Base-by-base conservation (phyloP, 2,888 invertebrate species). In the Linnaemya tessellans region DNA sequence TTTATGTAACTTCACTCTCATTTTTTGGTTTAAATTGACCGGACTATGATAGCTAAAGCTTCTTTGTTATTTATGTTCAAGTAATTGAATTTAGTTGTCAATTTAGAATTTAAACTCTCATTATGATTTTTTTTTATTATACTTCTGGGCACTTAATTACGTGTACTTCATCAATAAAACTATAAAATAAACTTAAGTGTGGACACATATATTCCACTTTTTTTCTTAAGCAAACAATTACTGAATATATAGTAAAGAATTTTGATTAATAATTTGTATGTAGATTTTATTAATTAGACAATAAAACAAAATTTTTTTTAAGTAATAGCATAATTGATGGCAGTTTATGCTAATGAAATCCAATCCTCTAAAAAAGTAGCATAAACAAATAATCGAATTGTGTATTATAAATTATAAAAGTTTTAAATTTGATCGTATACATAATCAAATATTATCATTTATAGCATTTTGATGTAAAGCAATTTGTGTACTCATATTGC, bases 351-450 rank as follows among this genome's bases (percentile, higher is more conserved):
- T 30, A 30, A 58, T 43, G 30, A 46, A 10, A 58, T n/a, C 1
- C 41, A 11, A 43, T 43, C 41, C 20, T 35, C 13, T 10, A 43
- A 30, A 54, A 18, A 18, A 49, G 30, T 18, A 67, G 35, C 30
- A 67, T n/a, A 30, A 49, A 68, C 35, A 35, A 54, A 18, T 64
- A 13, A 64, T 43, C 18, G 9, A 64, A 25, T 46, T 64, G n/a
- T 15, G 38, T 46, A 22, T 18, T 25, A 54, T 41, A 56, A 22
- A 54, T 41, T 8, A n/a, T 10, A 38, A 54, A 54, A 51, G 3
- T 22, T 54, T 22, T 38, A 41, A 56, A 25, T n/a, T 41, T 41
- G 11, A 13, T 38, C 4, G n/a, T 7, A 25, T 25, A 35, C n/a
- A 58, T n/a, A 43, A 65, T 25, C 10, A 13, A 38, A 58, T 13